Conservation (phyloP, 2,888 invertebrate genomes). For the Papilio gigon region DNA sequence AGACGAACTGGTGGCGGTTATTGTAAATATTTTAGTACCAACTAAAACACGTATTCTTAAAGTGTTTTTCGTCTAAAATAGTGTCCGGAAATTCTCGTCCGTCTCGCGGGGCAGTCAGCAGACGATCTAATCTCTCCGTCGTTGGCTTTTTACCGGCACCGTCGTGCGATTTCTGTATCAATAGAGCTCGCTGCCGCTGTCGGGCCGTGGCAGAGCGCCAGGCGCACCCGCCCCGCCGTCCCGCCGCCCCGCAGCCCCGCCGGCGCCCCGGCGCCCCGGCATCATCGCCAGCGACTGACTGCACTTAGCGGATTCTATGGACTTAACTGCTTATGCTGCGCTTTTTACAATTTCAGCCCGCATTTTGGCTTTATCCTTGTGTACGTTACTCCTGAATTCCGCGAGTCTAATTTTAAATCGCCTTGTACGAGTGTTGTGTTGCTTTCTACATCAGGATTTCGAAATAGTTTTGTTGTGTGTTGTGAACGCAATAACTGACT, state of each 20-base stretch:
- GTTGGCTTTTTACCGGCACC: constrained; percentile 22
- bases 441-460: too few relatives aligned
- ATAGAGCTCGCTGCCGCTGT: constrained; percentile 16
- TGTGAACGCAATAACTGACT: background rate
- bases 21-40: background rate
- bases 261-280: background rate
- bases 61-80: constrained; percentile 11
- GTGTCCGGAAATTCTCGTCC: background rate
- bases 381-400: background rate
- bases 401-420: background rate
- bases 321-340: constrained; percentile 22
- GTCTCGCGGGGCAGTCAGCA: background rate
- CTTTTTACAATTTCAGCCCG: constrained; percentile 25
- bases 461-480: background rate
- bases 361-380: constrained; percentile 7
- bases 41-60: background rate
- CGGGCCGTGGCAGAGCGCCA: constrained; percentile 33
- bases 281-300: constrained; percentile 16
- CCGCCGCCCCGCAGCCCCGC: background rate
- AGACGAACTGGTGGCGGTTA: too few relatives aligned
- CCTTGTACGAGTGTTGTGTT: background rate
- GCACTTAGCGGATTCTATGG: constrained; percentile 28
- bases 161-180: constrained; percentile 31
- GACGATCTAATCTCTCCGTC: constrained; percentile 31
- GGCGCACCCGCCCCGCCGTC: background rate